Evolutionary conservation across 1,140 invertebrate species (phyloP).

Genomic region (Lucilia cuprina): DNA sequence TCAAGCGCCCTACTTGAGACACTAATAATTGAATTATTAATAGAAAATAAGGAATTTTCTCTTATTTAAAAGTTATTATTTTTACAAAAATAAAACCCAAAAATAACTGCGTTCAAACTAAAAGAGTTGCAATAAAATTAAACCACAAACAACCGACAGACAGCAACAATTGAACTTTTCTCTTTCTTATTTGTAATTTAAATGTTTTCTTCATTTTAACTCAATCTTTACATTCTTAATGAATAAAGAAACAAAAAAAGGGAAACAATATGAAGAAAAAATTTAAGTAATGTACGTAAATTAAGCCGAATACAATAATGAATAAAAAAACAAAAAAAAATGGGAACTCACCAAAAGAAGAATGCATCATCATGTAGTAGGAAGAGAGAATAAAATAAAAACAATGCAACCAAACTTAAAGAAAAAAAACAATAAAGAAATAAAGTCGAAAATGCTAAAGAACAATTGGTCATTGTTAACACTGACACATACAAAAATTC

Average conservation of each 20-base stretch:
- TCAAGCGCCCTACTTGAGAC: too few species aligned
- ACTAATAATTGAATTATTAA: too few species aligned
- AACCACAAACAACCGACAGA: background rate
- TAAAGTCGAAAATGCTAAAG: background rate
- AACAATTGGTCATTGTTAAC: background rate
- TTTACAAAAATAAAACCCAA: background rate
- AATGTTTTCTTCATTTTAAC: constrained; percentile 1
- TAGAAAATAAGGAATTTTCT: too few species aligned
- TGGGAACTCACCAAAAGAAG: background rate
- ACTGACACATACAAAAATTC: background rate
- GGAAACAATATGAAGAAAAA: background rate
- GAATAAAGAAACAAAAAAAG: background rate
- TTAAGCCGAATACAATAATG: background rate
- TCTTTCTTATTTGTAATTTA: background rate
- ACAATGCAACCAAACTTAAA: background rate
- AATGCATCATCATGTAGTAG: background rate
- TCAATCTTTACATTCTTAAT: background rate
- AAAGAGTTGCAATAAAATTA: background rate
- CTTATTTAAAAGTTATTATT: too few species aligned
- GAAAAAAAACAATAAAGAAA: background rate
- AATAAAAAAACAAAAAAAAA: background rate
- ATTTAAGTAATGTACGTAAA: background rate
- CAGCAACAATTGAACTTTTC: background rate
- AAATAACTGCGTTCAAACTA: background rate
- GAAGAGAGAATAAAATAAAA: background rate